A percentile compares a stretch with the other conserved stretches of the same genome.
Evolutionary conservation across 2,797 vertebrate species (phyloP).

Genomic region (Ptychobarbus kaznakovi): DNA sequence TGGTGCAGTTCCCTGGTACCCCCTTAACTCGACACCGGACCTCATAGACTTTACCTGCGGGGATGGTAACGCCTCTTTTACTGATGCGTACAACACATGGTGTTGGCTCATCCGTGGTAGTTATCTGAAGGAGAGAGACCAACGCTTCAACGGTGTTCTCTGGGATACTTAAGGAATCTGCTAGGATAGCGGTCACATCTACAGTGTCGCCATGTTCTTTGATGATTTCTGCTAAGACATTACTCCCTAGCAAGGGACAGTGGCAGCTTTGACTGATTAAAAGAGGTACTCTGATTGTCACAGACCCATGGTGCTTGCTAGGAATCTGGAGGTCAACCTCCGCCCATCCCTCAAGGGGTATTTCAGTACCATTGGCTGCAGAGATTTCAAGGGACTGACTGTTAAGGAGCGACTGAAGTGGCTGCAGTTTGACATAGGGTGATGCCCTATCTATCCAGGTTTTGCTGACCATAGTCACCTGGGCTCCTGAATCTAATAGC

Average conservation of each 20-base stretch:
- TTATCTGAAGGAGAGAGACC: too few relatives aligned
- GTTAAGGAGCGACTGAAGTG: not conserved
- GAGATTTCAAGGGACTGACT: not conserved
- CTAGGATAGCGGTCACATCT: too few relatives aligned
- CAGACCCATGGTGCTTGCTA: too few relatives aligned
- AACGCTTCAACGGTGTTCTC: too few relatives aligned
- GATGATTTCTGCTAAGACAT: too few relatives aligned
- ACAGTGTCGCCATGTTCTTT: too few relatives aligned
- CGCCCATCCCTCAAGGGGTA: constrained; percentile 3
- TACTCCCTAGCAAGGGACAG: too few relatives aligned
- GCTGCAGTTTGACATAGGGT: not conserved
- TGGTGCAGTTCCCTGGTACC: not conserved
- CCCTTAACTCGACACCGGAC: not conserved
- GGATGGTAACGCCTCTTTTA: not conserved
- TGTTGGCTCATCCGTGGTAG: not conserved
- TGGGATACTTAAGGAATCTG: too few relatives aligned
- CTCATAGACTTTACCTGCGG: not conserved
- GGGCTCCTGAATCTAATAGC: constrained; percentile 17
- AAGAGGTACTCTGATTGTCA: too few relatives aligned
- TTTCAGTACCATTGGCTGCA: not conserved
- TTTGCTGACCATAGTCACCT: constrained; percentile 6
- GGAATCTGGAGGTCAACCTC: not conserved
- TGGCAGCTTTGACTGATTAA: too few relatives aligned
- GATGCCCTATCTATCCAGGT: not conserved
- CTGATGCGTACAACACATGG: not conserved